Evolutionary conservation across 2,888 invertebrate genomes (phyloP).

Genomic region (Macroteleia sp.): DNA sequence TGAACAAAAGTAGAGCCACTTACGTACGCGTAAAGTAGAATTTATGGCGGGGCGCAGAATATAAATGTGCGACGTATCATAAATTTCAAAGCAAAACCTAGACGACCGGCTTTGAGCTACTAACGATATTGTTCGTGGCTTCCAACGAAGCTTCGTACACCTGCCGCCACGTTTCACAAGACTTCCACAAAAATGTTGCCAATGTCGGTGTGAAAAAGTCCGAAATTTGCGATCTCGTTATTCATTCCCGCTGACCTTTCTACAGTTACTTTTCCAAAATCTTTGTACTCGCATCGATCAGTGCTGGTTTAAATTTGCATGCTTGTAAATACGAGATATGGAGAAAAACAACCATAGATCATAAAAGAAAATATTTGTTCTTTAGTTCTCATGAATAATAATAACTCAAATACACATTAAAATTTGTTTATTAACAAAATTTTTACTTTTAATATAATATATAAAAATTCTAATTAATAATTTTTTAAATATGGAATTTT

Average conservation of each 20-base stretch:
- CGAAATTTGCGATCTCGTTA: slow-evolving; percentile 21
- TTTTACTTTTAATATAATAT: no score
- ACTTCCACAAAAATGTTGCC: slow-evolving; percentile 44
- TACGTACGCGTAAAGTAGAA: slow-evolving; percentile 77
- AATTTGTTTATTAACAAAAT: no score
- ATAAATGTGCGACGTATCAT: slow-evolving; percentile 77
- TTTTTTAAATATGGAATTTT: no score
- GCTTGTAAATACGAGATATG: no score
- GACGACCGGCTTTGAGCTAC: slow-evolving; percentile 66
- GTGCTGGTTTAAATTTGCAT: no score
- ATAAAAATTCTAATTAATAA: no score
- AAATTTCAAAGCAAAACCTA: slow-evolving; percentile 68
- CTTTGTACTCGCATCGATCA: neutral
- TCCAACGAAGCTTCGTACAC: slow-evolving; percentile 62
- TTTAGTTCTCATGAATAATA: no score
- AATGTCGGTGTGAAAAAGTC: slow-evolving; percentile 24
- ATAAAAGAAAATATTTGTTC: no score
- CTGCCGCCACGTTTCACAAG: slow-evolving; percentile 52
- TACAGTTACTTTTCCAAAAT: slow-evolving; percentile 20
- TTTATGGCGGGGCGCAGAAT: slow-evolving; percentile 75
- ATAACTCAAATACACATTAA: no score
- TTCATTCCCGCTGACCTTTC: slow-evolving; percentile 33
- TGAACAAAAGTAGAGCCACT: slow-evolving; percentile 80
- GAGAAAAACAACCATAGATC: no score
- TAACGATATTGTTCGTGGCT: slow-evolving; percentile 76